Base-by-base conservation (phyloP, 1,140 invertebrate species). In the Asobara japonica region DNA sequence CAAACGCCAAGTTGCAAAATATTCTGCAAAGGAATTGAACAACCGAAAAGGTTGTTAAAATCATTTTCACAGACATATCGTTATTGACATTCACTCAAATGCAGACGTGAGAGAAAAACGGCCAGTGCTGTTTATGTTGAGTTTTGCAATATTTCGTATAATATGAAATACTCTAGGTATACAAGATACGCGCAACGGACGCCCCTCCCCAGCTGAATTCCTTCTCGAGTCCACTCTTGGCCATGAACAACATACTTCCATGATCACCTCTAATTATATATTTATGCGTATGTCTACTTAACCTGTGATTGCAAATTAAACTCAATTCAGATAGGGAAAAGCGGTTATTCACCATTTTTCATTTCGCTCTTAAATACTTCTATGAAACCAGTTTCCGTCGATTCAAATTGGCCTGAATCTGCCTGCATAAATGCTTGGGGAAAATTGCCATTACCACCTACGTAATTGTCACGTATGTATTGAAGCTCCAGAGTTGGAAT, bases 31-130 rank as follows among this genome's bases (percentile, higher is more conserved):
- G 36, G 18, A 29, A 27, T 30, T 68, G 30, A 11, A 68, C 22
- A 8, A 67, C 13, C 27, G n/a, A 30, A 31, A 31, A 64, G 31
- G 11, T 30, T 64, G 45, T 13, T 29, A 67, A 67, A 27, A 48
- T 29, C 22, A 29, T 30, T 33, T 51, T 27, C 18, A 68, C 41
- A 67, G 25, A 29, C 6, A 48, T 56, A 33, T 51, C 38, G 61
- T 18, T 71, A 66, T 71, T 71, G 69, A 65, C 69, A 71, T 71
- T 71, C 69, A 71, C 69, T 71, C 36, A 11, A 30, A 27, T 22
- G 1, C 13, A 27, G 27, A 30, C 33, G 29, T 45, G 29, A 6
- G 41, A 27, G 25, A 67, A 48, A 38, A 22, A 29, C 25, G n/a
- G 22, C 29, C 38, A 25, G n/a, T 6, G 13, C 51, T 56, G 20